Conservation (phyloP, 2,888 invertebrate genomes). For the Heteromurus nitidus region DNA sequence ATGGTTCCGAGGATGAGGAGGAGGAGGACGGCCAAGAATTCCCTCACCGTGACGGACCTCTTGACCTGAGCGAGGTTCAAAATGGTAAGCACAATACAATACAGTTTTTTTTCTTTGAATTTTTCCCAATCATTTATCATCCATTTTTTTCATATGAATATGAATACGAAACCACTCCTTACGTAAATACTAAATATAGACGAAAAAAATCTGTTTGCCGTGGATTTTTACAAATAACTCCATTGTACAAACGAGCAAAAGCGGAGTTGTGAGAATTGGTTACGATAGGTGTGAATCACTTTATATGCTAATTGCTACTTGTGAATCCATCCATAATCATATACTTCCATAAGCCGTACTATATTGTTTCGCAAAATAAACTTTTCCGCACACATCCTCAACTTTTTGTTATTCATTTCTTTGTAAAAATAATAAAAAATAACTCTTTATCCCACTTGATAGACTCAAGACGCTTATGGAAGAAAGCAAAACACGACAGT, state of each 20-base stretch:
- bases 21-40: constrained; percentile 60
- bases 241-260: constrained; percentile 4
- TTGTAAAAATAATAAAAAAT: no score
- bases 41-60: constrained; percentile 66
- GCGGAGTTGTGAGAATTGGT: constrained; percentile 20
- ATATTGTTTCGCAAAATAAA: no score
- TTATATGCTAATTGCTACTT: constrained; percentile 4
- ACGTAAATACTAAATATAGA: neutral
- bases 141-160: neutral
- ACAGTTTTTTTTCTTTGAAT: neutral
- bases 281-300: neutral
- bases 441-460: neutral
- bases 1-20: constrained; percentile 65
- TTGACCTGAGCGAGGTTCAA: constrained; percentile 73
- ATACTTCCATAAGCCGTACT: no score
- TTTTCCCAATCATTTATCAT: neutral
- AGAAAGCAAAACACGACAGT: constrained; percentile 57
- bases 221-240: no score
- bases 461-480: constrained; percentile 58
- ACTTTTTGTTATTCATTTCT: no score
- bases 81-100: constrained; percentile 69
- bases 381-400: no score
- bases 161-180: no score
- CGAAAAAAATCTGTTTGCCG: neutral
- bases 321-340: neutral